phyloP scores from a whole-genome alignment of 2,797 vertebrate genomes.

The Melanotaenia nigrans region DNA sequence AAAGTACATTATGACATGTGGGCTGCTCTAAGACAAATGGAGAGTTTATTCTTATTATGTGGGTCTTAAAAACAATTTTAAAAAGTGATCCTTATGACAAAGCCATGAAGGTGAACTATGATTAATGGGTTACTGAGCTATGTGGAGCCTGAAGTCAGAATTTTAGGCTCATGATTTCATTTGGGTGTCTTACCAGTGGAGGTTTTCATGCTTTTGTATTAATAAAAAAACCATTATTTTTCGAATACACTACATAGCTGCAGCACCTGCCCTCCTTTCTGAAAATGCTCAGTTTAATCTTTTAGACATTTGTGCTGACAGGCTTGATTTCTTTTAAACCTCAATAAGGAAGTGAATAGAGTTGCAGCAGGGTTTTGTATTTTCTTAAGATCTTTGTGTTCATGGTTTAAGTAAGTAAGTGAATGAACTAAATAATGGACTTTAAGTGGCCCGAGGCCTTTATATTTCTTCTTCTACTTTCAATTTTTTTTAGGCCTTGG shows the following conservation, averaged over 20 bases:
- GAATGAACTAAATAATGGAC: too few relatives aligned
- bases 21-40: constrained; percentile 4
- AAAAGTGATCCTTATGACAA: neutral
- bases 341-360: too few relatives aligned
- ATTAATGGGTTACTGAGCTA: neutral
- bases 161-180: too few relatives aligned
- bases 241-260: neutral
- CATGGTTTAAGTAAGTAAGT: too few relatives aligned
- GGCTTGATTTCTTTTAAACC: too few relatives aligned
- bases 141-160: neutral
- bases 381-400: too few relatives aligned
- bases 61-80: neutral
- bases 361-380: too few relatives aligned
- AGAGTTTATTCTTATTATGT: constrained; percentile 2
- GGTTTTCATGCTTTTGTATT: neutral
- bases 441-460: too few relatives aligned
- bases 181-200: neutral
- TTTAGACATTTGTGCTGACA: too few relatives aligned
- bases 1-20: neutral
- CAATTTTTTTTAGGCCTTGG: too few relatives aligned
- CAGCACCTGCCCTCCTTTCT: neutral
- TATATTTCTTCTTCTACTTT: too few relatives aligned
- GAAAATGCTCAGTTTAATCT: too few relatives aligned
- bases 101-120: neutral
- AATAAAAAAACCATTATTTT: neutral